These are phyloP conservation scores for Pandemis cinnamomeana DNA, from an alignment of 2,888 invertebrate species.

Conservation along the genomic window DNA sequence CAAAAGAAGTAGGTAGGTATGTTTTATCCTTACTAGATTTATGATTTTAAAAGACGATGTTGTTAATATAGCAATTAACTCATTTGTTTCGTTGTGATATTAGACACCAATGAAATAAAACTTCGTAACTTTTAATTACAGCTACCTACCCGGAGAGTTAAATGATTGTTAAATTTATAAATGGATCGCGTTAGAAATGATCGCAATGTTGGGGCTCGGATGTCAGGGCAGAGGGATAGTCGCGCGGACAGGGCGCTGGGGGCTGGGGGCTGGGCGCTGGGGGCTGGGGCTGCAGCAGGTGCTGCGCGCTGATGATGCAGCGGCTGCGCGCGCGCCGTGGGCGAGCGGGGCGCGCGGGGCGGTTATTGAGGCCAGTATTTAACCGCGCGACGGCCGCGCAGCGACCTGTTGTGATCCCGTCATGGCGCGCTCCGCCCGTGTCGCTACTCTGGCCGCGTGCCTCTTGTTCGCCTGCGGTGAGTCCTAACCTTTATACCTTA, in stretches of 20 bases:
- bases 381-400: slow-evolving; percentile 81
- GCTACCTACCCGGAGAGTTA: neutral
- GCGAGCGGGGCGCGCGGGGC: slow-evolving; percentile 83
- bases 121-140: neutral
- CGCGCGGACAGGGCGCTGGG: neutral
- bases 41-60: too few relatives aligned
- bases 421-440: slow-evolving; percentile 85
- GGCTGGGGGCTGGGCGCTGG: neutral
- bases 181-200: neutral
- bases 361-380: slow-evolving; percentile 84
- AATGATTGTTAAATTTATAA: neutral
- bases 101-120: neutral
- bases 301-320: slow-evolving; percentile 74
- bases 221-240: neutral
- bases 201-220: neutral
- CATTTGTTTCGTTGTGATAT: neutral
- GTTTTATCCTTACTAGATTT: too few relatives aligned
- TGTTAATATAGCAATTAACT: neutral
- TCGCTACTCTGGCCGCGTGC: slow-evolving; percentile 84
- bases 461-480: slow-evolving; percentile 84
- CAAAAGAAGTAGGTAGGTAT: too few relatives aligned
- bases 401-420: slow-evolving; percentile 85
- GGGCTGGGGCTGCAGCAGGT: slow-evolving; percentile 49
- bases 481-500: slow-evolving; percentile 81
- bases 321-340: slow-evolving; percentile 68